phyloP scores from a whole-genome alignment of 2,797 vertebrate genomes.

The Danio albolineatus region DNA sequence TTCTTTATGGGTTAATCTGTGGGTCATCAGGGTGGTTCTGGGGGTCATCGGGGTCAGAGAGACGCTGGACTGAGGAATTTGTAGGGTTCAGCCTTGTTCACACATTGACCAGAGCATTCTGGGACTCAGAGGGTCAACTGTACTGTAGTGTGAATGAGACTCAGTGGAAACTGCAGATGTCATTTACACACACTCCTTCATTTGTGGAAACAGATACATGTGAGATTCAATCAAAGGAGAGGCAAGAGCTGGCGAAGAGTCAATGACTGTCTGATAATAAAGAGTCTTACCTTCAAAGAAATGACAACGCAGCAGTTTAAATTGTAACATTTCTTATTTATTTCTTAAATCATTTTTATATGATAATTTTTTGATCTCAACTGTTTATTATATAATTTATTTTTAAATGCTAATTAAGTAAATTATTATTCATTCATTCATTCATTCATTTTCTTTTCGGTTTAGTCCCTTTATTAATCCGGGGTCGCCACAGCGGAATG shows the following conservation, averaged over 20 bases:
- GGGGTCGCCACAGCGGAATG: too few species aligned
- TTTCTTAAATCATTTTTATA: too few species aligned
- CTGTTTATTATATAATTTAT: too few species aligned
- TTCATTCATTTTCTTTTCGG: too few species aligned
- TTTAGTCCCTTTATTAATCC: too few species aligned
- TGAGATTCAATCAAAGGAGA: slow-evolving; percentile 1
- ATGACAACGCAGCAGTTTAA: not conserved
- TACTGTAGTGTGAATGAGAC: too few species aligned
- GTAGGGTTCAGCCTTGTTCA: slow-evolving; percentile 70
- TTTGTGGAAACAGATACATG: not conserved
- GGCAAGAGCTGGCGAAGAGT: not conserved
- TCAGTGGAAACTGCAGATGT: not conserved
- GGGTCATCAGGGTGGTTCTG: slow-evolving; percentile 46
- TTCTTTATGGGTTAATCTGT: too few species aligned
- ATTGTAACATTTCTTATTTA: too few species aligned
- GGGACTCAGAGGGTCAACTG: slow-evolving; percentile 57
- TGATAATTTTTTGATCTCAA: too few species aligned
- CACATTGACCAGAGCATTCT: slow-evolving; percentile 66
- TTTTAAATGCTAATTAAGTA: too few species aligned
- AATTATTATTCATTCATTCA: too few species aligned
- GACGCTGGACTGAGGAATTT: slow-evolving; percentile 51
- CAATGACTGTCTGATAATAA: not conserved
- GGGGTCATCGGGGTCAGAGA: slow-evolving; percentile 72
- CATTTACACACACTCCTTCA: not conserved
- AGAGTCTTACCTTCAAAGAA: not conserved